phyloP scores from a whole-genome alignment of 1,140 invertebrate genomes.

The Penaeus vannamei region DNA sequence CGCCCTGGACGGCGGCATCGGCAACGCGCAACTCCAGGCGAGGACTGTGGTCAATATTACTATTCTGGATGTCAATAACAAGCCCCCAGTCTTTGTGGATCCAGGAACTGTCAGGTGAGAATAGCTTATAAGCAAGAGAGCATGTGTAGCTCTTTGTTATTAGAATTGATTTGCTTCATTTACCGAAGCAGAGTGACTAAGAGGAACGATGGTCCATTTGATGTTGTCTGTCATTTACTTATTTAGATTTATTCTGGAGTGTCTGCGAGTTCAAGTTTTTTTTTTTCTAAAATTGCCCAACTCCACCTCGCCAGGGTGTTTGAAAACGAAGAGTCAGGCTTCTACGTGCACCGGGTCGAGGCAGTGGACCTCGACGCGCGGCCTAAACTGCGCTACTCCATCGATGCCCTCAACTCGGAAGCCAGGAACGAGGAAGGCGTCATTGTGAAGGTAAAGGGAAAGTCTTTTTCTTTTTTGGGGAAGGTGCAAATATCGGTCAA shows the following conservation, averaged over 20 bases:
- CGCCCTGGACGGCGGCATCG: constrained; percentile 90
- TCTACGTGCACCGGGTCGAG: constrained; percentile 57
- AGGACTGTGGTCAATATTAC: constrained; percentile 83
- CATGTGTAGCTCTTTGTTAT: not conserved
- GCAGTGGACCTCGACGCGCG: constrained; percentile 68
- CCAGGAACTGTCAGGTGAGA: constrained; percentile 80
- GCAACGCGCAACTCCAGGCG: constrained; percentile 78
- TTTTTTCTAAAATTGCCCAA: not conserved
- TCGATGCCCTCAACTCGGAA: constrained; percentile 80
- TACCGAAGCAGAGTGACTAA: not conserved
- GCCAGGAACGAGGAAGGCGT: constrained; percentile 83
- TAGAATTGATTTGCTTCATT: not conserved
- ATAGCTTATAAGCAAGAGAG: not conserved
- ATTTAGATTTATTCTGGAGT: not conserved
- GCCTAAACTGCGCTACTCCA: constrained; percentile 66
- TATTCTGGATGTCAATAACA: constrained; percentile 93
- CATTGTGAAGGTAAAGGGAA: constrained; percentile 69
- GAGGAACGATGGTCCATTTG: too few species aligned
- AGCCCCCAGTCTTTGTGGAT: constrained; percentile 82
- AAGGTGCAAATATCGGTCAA: too few species aligned
- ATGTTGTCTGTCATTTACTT: not conserved
- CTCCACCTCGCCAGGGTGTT: constrained; percentile 39
- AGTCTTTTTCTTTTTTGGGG: not conserved
- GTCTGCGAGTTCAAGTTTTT: not conserved
- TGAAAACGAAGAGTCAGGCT: constrained; percentile 60